Evolutionary conservation across 1,140 invertebrate genomes (phyloP), one percentile per base, ranked within the genome.

Genomic region (Samia ricini): DNA sequence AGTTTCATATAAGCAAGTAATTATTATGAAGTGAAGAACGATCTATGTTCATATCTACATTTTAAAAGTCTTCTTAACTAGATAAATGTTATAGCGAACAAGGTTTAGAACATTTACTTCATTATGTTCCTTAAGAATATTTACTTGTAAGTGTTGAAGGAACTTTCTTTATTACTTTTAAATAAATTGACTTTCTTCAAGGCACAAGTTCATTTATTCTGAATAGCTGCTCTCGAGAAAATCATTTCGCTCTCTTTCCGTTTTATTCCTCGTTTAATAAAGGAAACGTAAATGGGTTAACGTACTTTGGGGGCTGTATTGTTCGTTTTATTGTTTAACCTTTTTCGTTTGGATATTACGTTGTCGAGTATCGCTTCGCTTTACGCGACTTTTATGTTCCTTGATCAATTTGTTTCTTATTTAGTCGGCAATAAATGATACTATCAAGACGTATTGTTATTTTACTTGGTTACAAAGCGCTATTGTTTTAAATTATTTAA

Each of bases 231-330:
- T 15, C 15, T 12, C n/a, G n/a, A 42, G 8, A 42, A 42, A 7
- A 12, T 10, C 33, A 36, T 36, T 12, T 10, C 12, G 33, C 33
- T 15, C 33, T 42, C 15, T 42, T 42, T 42, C 33, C 3, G 33
- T 15, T 42, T 55, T 23, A n/a, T 55, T 23, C 24, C 52, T n/a
- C 52, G 24, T 55, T 55, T 22, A 24, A 55, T 42, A 23, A 23
- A 52, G 50, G 52, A 15, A 24, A 55, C 15, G 52, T 24, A 55
- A 55, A 55, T 55, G 21, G 52, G 21, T 55, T 55, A 24, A 55
- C 15, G 52, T 55, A 55, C 8, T 55, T 19, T 19, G 4, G n/a
- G 21, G 52, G 7, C 15, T 24, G 22, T 2, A 23, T 55, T 23
- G 22, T 21, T 20, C 22, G 12, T 24, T n/a, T 55, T 23, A 22